Conservation (phyloP, 2,888 invertebrate species). For the Dicranocentrus wangi region DNA sequence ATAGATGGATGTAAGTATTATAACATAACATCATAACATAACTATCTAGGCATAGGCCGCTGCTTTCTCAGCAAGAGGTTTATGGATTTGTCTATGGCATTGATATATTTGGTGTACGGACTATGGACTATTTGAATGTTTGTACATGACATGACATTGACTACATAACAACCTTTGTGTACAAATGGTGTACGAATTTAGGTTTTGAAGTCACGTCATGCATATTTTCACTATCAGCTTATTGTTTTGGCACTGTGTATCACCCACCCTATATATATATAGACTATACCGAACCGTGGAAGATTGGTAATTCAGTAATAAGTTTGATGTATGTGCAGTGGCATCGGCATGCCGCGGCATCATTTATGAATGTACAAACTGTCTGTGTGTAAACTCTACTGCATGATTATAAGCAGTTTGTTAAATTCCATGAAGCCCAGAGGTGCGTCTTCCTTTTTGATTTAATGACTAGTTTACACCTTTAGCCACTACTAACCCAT, state of each 20-base stretch:
- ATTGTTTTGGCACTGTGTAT: slow-evolving; percentile 32
- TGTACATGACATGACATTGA: slow-evolving; percentile 28
- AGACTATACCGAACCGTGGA: slow-evolving; percentile 7
- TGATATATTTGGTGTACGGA: no score
- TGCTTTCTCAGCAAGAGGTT: no score
- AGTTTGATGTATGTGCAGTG: slow-evolving; percentile 31
- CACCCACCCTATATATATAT: neutral
- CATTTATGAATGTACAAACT: neutral
- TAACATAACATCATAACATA: no score
- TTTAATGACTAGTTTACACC: slow-evolving; percentile 60
- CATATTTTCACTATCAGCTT: slow-evolving; percentile 10
- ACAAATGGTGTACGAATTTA: neutral
- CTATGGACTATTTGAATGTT: no score
- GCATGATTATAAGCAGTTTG: slow-evolving; percentile 45
- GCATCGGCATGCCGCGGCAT: slow-evolving; percentile 12
- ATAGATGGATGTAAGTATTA: neutral
- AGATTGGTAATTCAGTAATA: slow-evolving; percentile 41
- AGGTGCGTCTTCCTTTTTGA: slow-evolving; percentile 60
- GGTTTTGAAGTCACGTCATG: slow-evolving; percentile 28
- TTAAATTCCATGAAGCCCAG: slow-evolving; percentile 34
- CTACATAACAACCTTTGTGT: neutral
- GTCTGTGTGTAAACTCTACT: neutral
- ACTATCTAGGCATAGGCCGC: no score
- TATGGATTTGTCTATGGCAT: no score
- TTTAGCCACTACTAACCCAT: slow-evolving; percentile 44